These are phyloP conservation scores for Galago senegalensis DNA, from an alignment of 2,797 vertebrate species.

Conservation along the genomic window DNA sequence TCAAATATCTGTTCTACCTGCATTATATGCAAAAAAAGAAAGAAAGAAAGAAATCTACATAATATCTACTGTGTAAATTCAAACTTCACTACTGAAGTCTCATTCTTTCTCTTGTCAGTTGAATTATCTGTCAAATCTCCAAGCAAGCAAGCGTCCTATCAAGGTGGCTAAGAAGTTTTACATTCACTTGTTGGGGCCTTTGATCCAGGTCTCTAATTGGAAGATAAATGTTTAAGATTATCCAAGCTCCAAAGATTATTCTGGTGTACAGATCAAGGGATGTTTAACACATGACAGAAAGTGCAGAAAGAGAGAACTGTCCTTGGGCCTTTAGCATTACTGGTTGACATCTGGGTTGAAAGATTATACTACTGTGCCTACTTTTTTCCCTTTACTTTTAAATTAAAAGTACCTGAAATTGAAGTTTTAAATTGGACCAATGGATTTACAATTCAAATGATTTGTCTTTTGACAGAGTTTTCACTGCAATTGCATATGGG, in stretches of 20 bases:
- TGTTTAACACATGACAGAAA: not conserved
- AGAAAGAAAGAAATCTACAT: not conserved
- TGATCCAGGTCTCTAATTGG: conserved; percentile 52
- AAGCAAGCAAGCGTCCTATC: conserved; percentile 37
- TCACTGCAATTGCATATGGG: conserved; percentile 83
- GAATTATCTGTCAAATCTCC: conserved; percentile 61
- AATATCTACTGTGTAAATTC: conserved; percentile 37
- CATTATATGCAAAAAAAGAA: conserved; percentile 46
- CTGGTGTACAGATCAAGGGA: not conserved
- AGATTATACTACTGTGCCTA: not conserved
- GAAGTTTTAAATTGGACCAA: not conserved
- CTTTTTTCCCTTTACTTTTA: not conserved
- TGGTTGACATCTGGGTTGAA: not conserved
- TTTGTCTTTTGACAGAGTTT: conserved; percentile 82
- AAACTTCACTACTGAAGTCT: conserved; percentile 1
- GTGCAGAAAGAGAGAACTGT: not conserved
- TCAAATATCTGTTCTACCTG: conserved; percentile 29
- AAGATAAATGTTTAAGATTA: conserved; percentile 60
- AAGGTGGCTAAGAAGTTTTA: conserved; percentile 28
- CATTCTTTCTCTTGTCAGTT: conserved; percentile 51
- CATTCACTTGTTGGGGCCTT: conserved; percentile 21
- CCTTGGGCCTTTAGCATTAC: not conserved
- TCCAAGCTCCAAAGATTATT: conserved; percentile 28
- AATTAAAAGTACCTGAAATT: not conserved
- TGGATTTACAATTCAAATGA: not conserved